Percentiles rank a stretch among this genome's conserved stretches.
Conservation (phyloP, 2,888 invertebrate species). For the Eustalomyia histrio region DNA sequence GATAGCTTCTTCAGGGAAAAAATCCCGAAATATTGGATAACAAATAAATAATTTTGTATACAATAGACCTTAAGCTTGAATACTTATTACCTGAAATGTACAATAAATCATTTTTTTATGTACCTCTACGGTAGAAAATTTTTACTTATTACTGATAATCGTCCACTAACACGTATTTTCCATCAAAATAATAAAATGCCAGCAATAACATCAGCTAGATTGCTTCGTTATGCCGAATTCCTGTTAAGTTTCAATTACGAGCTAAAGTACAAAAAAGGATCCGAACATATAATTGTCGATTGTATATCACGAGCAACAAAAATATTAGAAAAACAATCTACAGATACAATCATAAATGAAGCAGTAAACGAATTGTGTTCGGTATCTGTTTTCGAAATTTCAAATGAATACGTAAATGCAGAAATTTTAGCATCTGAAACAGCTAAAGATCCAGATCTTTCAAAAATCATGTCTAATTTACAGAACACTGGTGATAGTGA, state of each 20-base stretch:
- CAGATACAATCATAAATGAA: constrained; percentile 24
- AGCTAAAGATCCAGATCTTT: constrained; percentile 33
- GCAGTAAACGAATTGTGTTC: constrained; percentile 15
- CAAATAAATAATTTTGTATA: too few species aligned
- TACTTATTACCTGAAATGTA: too few species aligned
- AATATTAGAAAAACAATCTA: not conserved
- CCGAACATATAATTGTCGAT: constrained; percentile 40
- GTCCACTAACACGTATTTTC: constrained; percentile 42
- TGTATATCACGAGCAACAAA: constrained; percentile 51
- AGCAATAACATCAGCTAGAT: constrained; percentile 42
- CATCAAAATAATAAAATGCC: constrained; percentile 54
- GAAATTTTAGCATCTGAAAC: constrained; percentile 47
- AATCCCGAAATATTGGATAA: too few species aligned
- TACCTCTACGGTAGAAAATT: constrained; percentile 39
- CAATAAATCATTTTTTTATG: constrained; percentile 23
- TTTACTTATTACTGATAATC: constrained; percentile 52
- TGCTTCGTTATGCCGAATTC: constrained; percentile 50
- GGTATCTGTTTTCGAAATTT: too few species aligned
- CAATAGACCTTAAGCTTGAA: too few species aligned
- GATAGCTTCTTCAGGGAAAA: not conserved
- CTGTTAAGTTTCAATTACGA: constrained; percentile 49
- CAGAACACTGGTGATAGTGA: constrained; percentile 16
- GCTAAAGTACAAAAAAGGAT: constrained; percentile 45
- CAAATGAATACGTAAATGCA: constrained; percentile 43
- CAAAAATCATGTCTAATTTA: constrained; percentile 4